Evolutionary conservation across 2,113 vertebrate genomes (phyloP).

Genomic region (Chaetodon auriga): DNA sequence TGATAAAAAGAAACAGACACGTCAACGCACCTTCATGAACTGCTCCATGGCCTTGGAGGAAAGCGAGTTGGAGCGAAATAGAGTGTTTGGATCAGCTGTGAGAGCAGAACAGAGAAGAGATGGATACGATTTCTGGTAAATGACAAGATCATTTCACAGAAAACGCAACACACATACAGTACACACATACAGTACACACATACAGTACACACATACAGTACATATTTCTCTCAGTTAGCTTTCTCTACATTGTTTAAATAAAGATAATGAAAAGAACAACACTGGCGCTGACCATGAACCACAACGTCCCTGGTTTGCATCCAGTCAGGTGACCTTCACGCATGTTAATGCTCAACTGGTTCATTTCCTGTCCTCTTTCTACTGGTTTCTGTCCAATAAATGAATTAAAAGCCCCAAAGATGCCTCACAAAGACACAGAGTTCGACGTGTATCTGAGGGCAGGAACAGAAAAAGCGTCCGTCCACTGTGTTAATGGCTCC

Average conservation of each 20-base stretch:
- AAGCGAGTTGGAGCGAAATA: constrained; percentile 93
- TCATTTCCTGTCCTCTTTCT: neutral
- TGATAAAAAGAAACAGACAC: neutral
- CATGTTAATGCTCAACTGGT: too few species aligned
- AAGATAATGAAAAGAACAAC: too few species aligned
- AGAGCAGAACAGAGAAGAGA: constrained; percentile 45
- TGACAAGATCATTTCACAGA: neutral
- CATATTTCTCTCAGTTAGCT: too few species aligned
- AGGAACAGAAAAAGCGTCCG: constrained; percentile 2
- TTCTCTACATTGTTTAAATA: too few species aligned
- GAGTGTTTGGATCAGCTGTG: constrained; percentile 93
- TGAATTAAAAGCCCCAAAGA: neutral
- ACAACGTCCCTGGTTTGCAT: too few species aligned
- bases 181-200: neutral
- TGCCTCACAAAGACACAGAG: neutral
- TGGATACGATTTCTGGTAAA: neutral
- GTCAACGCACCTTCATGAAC: constrained; percentile 90
- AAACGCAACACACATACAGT: neutral
- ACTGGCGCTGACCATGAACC: too few species aligned
- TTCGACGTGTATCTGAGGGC: neutral
- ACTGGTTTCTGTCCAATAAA: neutral
- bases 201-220: too few species aligned
- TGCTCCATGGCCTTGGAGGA: constrained; percentile 95
- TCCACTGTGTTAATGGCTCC: neutral
- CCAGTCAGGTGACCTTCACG: too few species aligned